phyloP scores from a whole-genome alignment of 2,888 invertebrate genomes.

The Drosophila leonis region DNA sequence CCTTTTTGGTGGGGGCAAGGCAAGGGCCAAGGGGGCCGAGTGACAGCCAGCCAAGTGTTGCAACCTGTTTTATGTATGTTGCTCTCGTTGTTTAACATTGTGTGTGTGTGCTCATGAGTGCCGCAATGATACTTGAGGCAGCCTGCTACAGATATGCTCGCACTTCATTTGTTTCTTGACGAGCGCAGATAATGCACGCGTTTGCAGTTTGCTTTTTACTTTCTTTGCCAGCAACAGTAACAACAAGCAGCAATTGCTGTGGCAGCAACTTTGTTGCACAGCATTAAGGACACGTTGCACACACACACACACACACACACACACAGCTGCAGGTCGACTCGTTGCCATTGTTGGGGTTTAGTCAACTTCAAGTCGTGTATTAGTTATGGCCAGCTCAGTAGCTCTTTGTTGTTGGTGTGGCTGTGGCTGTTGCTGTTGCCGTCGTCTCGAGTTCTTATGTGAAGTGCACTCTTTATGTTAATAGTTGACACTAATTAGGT shows the following conservation, averaged over 20 bases:
- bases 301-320: not conserved
- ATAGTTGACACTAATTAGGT: constrained; percentile 80
- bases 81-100: constrained; percentile 36
- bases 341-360: constrained; percentile 61
- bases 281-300: constrained; percentile 63
- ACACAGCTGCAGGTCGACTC: not conserved
- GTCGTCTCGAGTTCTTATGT: constrained; percentile 79
- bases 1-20: not conserved
- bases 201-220: constrained; percentile 47
- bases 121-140: constrained; percentile 64
- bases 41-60: constrained; percentile 32
- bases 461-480: constrained; percentile 80
- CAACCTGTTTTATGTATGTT: constrained; percentile 24
- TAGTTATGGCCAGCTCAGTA: constrained; percentile 72
- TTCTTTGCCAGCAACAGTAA: constrained; percentile 10
- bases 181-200: constrained; percentile 67
- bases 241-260: constrained; percentile 34
- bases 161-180: constrained; percentile 68
- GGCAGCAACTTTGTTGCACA: constrained; percentile 49
- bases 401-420: constrained; percentile 35
- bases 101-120: constrained; percentile 37
- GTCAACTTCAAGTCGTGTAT: constrained; percentile 70
- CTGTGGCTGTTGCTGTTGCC: constrained; percentile 41
- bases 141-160: constrained; percentile 28
- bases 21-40: too few relatives aligned